Evolutionary conservation across 2,888 invertebrate genomes (phyloP).

Genomic region (Sinodicranocentrus sp.): DNA sequence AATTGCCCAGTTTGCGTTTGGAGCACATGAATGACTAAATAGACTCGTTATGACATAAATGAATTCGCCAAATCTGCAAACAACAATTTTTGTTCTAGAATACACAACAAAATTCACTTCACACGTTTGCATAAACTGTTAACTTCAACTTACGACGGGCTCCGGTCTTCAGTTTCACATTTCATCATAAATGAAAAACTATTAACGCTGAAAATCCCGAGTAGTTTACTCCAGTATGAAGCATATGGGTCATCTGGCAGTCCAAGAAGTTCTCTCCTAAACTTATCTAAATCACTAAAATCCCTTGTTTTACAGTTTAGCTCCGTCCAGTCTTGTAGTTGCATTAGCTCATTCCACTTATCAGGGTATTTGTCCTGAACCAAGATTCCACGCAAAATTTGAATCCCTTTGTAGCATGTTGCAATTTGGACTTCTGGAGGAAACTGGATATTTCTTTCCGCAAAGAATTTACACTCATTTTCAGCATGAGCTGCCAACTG

Average conservation of each 20-base stretch:
- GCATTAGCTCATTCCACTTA: constrained; percentile 62
- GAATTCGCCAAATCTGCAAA: constrained; percentile 78
- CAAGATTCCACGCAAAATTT: constrained; percentile 64
- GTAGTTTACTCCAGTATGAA: constrained; percentile 57
- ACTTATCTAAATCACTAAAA: constrained; percentile 22
- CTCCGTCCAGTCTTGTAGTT: constrained; percentile 67
- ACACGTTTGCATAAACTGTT: too few species aligned
- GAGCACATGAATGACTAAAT: constrained; percentile 64
- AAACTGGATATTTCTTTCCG: constrained; percentile 60
- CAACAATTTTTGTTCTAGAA: too few species aligned
- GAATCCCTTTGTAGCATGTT: constrained; percentile 70
- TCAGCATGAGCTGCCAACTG: constrained; percentile 49
- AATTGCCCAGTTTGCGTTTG: constrained; percentile 61
- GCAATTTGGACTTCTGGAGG: constrained; percentile 65
- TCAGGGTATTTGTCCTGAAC: constrained; percentile 56
- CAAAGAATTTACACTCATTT: constrained; percentile 67
- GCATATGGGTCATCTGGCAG: constrained; percentile 52
- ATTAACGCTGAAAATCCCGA: constrained; percentile 66
- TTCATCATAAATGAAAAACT: constrained; percentile 68
- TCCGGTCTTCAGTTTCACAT: constrained; percentile 56
- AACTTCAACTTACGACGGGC: constrained; percentile 68
- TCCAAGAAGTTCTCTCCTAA: constrained; percentile 50
- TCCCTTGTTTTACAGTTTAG: constrained; percentile 42
- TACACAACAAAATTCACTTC: too few species aligned
- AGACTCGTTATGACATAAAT: constrained; percentile 51